A percentile compares a stretch with the other conserved stretches of the same genome.
Conservation (phyloP, 1,140 invertebrate species). For the Trissolcus basalis region DNA sequence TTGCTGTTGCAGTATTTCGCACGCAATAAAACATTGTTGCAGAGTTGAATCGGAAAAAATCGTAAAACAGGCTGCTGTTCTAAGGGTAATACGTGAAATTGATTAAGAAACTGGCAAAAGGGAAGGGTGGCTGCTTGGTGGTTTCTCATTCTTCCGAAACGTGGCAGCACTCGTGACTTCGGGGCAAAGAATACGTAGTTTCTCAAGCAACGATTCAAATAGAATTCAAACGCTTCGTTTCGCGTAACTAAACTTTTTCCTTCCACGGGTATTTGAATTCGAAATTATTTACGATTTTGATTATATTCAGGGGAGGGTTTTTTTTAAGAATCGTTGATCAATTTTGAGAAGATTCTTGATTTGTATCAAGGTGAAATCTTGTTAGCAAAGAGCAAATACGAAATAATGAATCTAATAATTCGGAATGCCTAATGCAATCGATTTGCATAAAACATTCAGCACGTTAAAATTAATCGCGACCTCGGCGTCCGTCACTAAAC, state of each 20-base stretch:
- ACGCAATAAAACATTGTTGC: background rate
- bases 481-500: conserved; percentile 33
- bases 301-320: no score
- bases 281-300: no score
- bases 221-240: no score
- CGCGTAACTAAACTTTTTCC: no score
- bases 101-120: conserved; percentile 63
- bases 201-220: background rate
- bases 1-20: no score
- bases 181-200: conserved; percentile 49
- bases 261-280: no score
- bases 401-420: conserved; percentile 45
- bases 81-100: conserved; percentile 61
- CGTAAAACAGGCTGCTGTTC: background rate
- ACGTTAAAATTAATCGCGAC: conserved; percentile 64
- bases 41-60: background rate
- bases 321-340: no score
- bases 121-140: conserved; percentile 62
- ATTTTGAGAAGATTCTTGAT: background rate
- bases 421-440: conserved; percentile 53
- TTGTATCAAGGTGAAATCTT: conserved; percentile 1
- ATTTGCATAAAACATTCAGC: conserved; percentile 66
- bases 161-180: conserved; percentile 73
- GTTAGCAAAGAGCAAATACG: conserved; percentile 3
- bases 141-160: conserved; percentile 68